Conservation (phyloP, 1,140 invertebrate genomes). For the Scaptomyza pallida region DNA sequence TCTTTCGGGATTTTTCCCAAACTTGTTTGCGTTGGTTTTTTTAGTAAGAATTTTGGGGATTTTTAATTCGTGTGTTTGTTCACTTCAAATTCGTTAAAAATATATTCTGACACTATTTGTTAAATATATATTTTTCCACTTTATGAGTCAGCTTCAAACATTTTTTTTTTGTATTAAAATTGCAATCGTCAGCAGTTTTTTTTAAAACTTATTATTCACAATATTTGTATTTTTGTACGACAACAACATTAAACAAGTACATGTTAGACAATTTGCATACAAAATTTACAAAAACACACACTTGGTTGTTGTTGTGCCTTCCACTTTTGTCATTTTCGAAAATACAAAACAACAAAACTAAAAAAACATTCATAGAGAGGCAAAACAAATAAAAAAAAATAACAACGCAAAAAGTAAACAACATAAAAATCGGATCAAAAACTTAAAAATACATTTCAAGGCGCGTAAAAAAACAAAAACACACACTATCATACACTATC, state of each 20-base stretch:
- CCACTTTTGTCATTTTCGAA: conserved; percentile 55
- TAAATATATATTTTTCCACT: conserved; percentile 12
- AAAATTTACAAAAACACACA: conserved; percentile 50
- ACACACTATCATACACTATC: too few species aligned
- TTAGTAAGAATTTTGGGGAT: background rate
- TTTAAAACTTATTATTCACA: background rate
- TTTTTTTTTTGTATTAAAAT: too few species aligned
- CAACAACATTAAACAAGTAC: conserved; percentile 9
- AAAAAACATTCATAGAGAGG: conserved; percentile 11
- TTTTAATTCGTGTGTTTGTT: background rate
- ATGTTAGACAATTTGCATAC: conserved; percentile 42
- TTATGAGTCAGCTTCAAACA: background rate
- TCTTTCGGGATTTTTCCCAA: conserved; percentile 42
- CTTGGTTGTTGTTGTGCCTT: conserved; percentile 31
- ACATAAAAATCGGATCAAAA: conserved; percentile 74
- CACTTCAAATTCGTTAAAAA: too few species aligned
- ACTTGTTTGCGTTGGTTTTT: conserved; percentile 48
- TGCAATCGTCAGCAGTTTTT: background rate
- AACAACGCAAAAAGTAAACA: conserved; percentile 81
- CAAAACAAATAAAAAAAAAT: conserved; percentile 60
- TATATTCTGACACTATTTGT: background rate
- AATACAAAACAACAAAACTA: conserved; percentile 8
- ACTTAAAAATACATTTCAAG: conserved; percentile 82
- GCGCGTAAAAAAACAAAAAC: conserved; percentile 67
- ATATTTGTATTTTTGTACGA: conserved; percentile 3